Conservation (phyloP, 2,113 vertebrate species). For the Chrysochloris asiatica region DNA sequence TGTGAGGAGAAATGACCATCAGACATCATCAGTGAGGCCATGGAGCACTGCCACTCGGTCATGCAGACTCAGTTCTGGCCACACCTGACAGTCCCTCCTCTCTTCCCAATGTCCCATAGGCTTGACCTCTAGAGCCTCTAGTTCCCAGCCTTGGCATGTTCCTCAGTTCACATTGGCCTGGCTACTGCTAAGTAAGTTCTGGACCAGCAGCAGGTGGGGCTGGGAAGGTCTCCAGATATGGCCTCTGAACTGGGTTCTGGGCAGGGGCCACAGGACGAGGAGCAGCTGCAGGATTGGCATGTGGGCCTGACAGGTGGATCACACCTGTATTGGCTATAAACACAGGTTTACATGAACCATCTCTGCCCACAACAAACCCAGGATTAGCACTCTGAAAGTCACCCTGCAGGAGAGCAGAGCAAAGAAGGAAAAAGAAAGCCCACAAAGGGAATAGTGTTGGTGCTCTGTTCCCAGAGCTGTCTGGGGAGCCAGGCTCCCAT, state of each 20-base stretch:
- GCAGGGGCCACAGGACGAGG: neutral
- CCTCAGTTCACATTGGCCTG: neutral
- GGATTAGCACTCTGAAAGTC: constrained; percentile 32
- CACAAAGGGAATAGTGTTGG: neutral
- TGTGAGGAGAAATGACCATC: neutral
- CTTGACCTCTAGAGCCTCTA: neutral
- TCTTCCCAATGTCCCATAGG: accelerated
- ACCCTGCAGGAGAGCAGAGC: neutral
- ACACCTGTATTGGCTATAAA: constrained; percentile 55
- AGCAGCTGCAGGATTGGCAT: neutral
- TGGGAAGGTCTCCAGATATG: neutral
- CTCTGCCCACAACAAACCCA: neutral
- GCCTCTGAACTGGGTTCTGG: accelerated
- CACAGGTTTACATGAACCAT: neutral
- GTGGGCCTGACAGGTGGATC: neutral
- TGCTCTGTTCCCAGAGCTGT: neutral
- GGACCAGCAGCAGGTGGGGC: neutral
- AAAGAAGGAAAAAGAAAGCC: too few relatives aligned
- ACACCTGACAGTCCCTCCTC: neutral
- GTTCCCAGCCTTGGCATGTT: neutral
- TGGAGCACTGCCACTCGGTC: neutral
- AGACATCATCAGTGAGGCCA: too few relatives aligned
- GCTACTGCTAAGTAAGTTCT: neutral
- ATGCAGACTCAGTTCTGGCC: neutral
- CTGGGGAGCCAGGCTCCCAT: accelerated